Percentiles rank a stretch among this genome's conserved stretches.
Evolutionary conservation across 1,140 invertebrate genomes (phyloP).

Genomic region (Leptopilina clavipes): DNA sequence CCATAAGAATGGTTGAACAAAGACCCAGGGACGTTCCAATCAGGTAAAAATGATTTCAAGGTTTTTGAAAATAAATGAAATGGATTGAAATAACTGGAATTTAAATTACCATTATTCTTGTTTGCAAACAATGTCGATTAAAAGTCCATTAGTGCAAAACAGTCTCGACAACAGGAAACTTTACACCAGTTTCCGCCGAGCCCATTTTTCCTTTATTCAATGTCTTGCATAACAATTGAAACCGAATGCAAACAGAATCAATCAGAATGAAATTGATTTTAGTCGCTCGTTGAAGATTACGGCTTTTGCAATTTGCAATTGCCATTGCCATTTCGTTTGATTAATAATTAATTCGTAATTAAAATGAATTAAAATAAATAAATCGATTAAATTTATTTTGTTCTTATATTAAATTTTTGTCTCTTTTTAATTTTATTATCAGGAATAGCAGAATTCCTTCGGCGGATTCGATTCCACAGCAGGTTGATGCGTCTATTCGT

Average conservation of each 20-base stretch:
- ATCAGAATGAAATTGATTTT: neutral
- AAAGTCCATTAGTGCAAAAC: neutral
- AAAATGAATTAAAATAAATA: no score
- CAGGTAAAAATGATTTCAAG: slow-evolving; percentile 60
- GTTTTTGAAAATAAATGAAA: neutral
- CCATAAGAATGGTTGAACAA: slow-evolving; percentile 70
- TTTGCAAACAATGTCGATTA: neutral
- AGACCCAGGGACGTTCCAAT: slow-evolving; percentile 73
- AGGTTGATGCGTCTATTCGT: slow-evolving; percentile 72
- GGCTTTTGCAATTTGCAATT: neutral
- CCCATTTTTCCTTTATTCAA: slow-evolving; percentile 25
- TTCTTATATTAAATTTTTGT: no score
- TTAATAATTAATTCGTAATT: no score
- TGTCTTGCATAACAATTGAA: slow-evolving; percentile 49
- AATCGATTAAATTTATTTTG: no score
- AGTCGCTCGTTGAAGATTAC: neutral
- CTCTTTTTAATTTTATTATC: slow-evolving; percentile 24
- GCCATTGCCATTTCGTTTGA: no score
- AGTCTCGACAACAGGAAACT: slow-evolving; percentile 17
- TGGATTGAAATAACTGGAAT: neutral
- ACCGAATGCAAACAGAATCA: neutral
- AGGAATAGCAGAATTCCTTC: slow-evolving; percentile 80
- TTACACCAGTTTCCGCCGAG: slow-evolving; percentile 35
- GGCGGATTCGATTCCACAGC: slow-evolving; percentile 75
- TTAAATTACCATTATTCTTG: neutral